These are phyloP conservation scores for Argyrosomus japonicus DNA, from an alignment of 2,113 vertebrate genomes.

Conservation along the genomic window DNA sequence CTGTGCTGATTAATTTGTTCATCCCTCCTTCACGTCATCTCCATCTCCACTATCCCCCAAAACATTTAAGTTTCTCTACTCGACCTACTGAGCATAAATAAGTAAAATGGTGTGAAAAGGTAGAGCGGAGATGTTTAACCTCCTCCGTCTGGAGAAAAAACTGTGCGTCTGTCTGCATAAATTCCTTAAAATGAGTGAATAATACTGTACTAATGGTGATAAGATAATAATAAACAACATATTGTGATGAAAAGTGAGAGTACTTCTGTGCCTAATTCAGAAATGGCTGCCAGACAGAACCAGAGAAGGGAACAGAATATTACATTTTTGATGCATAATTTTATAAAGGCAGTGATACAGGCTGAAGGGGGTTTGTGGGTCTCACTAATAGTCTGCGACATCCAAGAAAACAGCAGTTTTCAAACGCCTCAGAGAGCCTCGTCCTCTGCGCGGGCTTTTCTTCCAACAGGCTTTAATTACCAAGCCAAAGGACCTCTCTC, in stretches of 20 bases:
- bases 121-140: background rate
- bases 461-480: constrained; percentile 76
- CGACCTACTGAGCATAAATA: background rate
- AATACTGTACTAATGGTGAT: background rate
- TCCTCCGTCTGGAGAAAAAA: background rate
- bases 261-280: constrained; percentile 41
- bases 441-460: constrained; percentile 50
- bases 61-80: constrained; percentile 2
- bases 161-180: background rate
- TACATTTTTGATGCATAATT: constrained; percentile 65
- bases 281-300: constrained; percentile 45
- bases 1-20: constrained; percentile 54
- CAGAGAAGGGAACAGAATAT: constrained; percentile 43
- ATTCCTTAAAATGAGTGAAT: background rate
- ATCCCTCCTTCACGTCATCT: constrained; percentile 37
- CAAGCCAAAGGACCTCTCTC: constrained; percentile 61
- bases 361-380: constrained; percentile 53
- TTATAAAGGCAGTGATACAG: constrained; percentile 48
- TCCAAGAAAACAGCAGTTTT: constrained; percentile 65
- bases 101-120: constrained; percentile 1
- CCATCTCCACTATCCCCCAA: background rate
- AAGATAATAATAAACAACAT: background rate
- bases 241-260: background rate
- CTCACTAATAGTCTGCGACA: constrained; percentile 60
- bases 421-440: constrained; percentile 47